These are phyloP conservation scores for Ancistrus triradiatus DNA, from an alignment of 2,113 vertebrate genomes.

Conservation along the genomic window DNA sequence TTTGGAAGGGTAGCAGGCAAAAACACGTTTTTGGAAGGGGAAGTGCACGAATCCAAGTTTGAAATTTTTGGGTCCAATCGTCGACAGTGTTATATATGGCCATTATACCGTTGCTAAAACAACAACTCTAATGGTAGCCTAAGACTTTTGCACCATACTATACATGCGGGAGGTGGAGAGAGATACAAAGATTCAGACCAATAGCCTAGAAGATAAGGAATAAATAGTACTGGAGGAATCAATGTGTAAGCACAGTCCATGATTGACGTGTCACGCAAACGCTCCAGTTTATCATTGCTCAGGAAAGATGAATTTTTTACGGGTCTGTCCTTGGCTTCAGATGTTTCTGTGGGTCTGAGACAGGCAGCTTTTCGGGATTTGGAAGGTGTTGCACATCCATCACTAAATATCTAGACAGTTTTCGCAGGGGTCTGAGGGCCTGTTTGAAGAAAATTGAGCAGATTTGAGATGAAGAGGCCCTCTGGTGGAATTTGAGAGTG, in stretches of 20 bases:
- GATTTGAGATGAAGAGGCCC: slow-evolving; percentile 43
- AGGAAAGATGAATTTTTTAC: slow-evolving; percentile 26
- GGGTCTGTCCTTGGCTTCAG: slow-evolving; percentile 11
- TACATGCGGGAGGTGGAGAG: too few relatives aligned
- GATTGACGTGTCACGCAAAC: slow-evolving; percentile 24
- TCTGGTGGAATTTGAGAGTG: slow-evolving; percentile 49
- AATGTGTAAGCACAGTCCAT: slow-evolving; percentile 30
- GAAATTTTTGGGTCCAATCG: too few relatives aligned
- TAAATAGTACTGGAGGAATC: slow-evolving; percentile 9
- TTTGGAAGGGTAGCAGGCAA: too few relatives aligned
- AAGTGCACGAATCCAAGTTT: too few relatives aligned
- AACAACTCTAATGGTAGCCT: too few relatives aligned
- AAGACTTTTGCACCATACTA: too few relatives aligned
- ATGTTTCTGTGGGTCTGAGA: not conserved
- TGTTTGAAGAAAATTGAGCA: slow-evolving; percentile 49
- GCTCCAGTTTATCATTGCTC: slow-evolving; percentile 30
- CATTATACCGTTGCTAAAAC: too few relatives aligned
- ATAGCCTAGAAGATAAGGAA: not conserved
- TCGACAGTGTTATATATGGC: too few relatives aligned
- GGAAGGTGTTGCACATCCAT: slow-evolving; percentile 21
- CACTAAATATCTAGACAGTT: slow-evolving; percentile 43
- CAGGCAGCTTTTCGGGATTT: not conserved
- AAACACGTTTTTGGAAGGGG: too few relatives aligned
- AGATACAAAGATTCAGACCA: not conserved
- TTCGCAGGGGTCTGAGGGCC: slow-evolving; percentile 19